Conservation (phyloP, 2,113 vertebrate genomes). For the Neogobius melanostomus region DNA sequence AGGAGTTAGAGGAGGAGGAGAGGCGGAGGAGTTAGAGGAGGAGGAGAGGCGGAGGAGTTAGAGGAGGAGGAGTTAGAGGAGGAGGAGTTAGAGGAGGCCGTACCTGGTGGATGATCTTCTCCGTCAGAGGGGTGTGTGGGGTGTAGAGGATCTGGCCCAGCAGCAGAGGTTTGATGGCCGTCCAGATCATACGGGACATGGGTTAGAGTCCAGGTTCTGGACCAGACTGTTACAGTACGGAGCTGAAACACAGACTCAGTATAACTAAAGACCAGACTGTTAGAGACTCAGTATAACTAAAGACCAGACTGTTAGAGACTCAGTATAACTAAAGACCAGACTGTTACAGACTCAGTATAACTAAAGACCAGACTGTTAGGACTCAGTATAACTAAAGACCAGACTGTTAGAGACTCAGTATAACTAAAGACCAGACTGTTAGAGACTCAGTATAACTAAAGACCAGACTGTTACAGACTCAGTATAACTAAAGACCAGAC, state of each 20-base stretch:
- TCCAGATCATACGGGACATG: slow-evolving; percentile 95
- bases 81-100: not conserved
- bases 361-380: no score
- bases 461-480: no score
- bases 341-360: no score
- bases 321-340: no score
- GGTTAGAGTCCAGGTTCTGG: slow-evolving; percentile 90
- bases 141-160: slow-evolving; percentile 96
- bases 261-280: not conserved
- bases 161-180: slow-evolving; percentile 90
- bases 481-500: no score
- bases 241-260: slow-evolving; percentile 67
- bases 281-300: no score
- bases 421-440: no score
- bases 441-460: no score
- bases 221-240: slow-evolving; percentile 95
- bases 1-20: not conserved
- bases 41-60: not conserved
- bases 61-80: not conserved
- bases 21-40: not conserved
- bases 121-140: slow-evolving; percentile 86
- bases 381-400: no score
- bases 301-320: no score
- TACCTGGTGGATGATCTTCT: slow-evolving; percentile 90
- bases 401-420: no score